phyloP scores from a whole-genome alignment of 1,140 invertebrate species.

The Drosophila novamexicana region DNA sequence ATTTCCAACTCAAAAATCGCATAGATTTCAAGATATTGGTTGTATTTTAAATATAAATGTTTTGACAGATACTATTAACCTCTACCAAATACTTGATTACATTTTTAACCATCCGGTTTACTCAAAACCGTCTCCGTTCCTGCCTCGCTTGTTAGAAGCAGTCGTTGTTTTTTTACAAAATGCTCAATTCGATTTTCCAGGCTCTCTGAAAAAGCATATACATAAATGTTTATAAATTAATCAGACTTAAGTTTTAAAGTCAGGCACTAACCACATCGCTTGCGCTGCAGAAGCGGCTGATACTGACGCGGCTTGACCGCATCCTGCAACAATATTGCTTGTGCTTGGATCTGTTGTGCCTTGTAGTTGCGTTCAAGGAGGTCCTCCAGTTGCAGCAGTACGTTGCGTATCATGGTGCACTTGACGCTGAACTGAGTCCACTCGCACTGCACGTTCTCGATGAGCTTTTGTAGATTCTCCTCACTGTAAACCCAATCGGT shows the following conservation, averaged over 20 bases:
- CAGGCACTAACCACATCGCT: conserved; percentile 88
- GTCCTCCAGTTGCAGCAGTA: conserved; percentile 87
- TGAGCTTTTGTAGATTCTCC: conserved; percentile 86
- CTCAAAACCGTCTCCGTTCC: background rate
- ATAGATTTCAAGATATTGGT: no score
- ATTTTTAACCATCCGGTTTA: background rate
- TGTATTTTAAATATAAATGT: background rate
- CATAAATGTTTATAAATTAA: background rate
- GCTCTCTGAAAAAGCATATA: conserved; percentile 86
- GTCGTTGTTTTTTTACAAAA: conserved; percentile 87
- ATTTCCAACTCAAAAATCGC: no score
- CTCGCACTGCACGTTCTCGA: conserved; percentile 89
- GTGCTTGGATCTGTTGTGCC: conserved; percentile 70
- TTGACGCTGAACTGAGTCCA: conserved; percentile 91
- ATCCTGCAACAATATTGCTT: conserved; percentile 88
- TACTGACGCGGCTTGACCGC: conserved; percentile 89
- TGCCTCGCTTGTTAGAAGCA: conserved; percentile 47
- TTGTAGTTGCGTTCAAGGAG: conserved; percentile 57
- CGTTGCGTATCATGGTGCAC: conserved; percentile 91
- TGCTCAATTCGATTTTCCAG: conserved; percentile 90
- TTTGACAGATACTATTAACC: background rate
- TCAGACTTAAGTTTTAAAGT: background rate
- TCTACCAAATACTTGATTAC: background rate
- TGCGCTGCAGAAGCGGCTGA: conserved; percentile 89
- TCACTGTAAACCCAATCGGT: conserved; percentile 89